phyloP scores from a whole-genome alignment of 1,140 invertebrate genomes.

The Tetragonula clypearis region DNA sequence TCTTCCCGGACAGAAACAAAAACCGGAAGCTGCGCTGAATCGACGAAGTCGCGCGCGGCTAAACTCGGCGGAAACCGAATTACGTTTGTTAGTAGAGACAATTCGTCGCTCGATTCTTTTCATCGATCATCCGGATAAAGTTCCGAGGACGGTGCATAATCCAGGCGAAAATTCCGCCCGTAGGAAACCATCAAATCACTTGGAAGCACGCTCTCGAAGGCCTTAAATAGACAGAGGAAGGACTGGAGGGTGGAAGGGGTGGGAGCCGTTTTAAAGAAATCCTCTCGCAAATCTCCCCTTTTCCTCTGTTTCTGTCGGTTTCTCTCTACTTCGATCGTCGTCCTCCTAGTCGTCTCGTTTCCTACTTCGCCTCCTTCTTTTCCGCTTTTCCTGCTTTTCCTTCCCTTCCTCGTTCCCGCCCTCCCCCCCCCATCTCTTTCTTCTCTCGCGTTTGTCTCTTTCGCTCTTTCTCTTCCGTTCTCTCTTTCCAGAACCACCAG shows the following conservation, averaged over 20 bases:
- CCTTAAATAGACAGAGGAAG: conserved; percentile 18
- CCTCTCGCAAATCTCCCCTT: conserved; percentile 31
- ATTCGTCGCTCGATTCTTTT: conserved; percentile 29
- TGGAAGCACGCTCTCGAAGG: conserved; percentile 13
- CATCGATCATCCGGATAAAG: conserved; percentile 14
- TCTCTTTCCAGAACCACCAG: neutral
- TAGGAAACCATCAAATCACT: conserved; percentile 26
- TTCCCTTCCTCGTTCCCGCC: neutral
- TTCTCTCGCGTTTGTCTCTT: neutral
- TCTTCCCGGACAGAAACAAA: neutral
- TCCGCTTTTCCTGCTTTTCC: neutral
- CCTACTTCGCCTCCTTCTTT: neutral
- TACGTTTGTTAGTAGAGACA: neutral
- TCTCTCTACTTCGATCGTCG: neutral
- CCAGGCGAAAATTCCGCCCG: neutral
- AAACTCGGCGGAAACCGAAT: neutral
- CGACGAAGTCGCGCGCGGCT: neutral
- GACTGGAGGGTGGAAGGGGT: neutral
- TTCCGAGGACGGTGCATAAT: conserved; percentile 2
- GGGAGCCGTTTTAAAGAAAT: conserved; percentile 50
- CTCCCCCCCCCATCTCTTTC: neutral
- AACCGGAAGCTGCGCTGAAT: neutral
- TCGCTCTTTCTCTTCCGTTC: too few species aligned
- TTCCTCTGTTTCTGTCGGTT: neutral
- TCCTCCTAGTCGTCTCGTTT: too few species aligned